Evolutionary conservation across 2,113 vertebrate genomes (phyloP), one percentile per base, ranked within the genome.

Genomic region (Odontesthes bonariensis): DNA sequence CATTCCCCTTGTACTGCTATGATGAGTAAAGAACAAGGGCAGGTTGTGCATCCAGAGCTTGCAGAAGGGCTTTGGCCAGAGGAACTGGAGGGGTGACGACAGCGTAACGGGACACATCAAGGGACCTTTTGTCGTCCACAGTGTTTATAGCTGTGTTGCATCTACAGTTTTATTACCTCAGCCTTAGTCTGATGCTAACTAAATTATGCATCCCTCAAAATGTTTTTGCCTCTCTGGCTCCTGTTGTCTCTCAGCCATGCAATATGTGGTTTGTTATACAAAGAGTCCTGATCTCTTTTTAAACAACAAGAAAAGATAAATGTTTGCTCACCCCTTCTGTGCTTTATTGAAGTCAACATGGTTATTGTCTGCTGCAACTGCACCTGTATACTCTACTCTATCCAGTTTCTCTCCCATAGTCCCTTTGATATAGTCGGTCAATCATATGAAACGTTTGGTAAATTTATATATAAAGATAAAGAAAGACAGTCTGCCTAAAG

Each of bases 21-120:
- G 79, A 86, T 79, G 89, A 89, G 81, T 81, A 74, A 82, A 91
- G 84, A 77, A 88, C 70, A 72, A 79, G 86, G 77, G 70, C 85
- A 86, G 73, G 84, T 75, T 85, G 77, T 53, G 68, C 81, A 79
- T 82, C 79, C 76, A 72, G 53, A 57, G 81, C 67, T 61, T 76
- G 71, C 71, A 69, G 81, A 83, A 79, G 79, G 70, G 61, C 65
- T 14, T 10, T 35, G 69, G 23, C 54, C 69, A 35, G 23, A 61
- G 79, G 64, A 62, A 59, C 1, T 38, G 33, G 31, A 78, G 22
- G 60, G 31, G 42, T 44, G 51, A 46, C 55, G 57, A 69, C 66
- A 60, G 56, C 16, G 5, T 61, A 63, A 51, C 52, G 42, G 54
- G 59, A 33, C 12, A 20, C 69, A 70, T 73, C n/a, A 19, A 16